Evolutionary conservation across 2,113 vertebrate genomes (phyloP).

Genomic region (Rissa tridactyla): DNA sequence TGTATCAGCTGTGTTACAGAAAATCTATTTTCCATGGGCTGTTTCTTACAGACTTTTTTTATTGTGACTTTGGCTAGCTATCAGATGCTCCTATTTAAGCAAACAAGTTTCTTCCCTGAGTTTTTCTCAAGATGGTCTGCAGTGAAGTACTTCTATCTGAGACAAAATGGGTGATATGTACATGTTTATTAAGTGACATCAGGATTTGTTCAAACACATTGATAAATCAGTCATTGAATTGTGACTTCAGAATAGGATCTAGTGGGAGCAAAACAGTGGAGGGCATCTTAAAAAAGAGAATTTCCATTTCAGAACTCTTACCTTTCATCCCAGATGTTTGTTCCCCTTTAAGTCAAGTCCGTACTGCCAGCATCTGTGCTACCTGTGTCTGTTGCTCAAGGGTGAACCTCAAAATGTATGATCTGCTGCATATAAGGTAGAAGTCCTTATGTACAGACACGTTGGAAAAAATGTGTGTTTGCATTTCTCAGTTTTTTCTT

Average conservation of each 20-base stretch:
- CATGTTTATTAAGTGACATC: not conserved
- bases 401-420: not conserved
- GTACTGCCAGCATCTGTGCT: not conserved
- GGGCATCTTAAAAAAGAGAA: not conserved
- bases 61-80: not conserved
- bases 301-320: not conserved
- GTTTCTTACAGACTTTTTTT: not conserved
- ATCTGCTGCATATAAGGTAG: not conserved
- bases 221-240: not conserved
- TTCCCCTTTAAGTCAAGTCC: not conserved
- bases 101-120: not conserved
- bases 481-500: not conserved
- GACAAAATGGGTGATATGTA: not conserved
- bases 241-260: not conserved
- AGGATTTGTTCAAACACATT: not conserved
- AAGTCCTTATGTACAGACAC: not conserved
- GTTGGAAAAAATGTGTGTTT: not conserved
- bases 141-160: not conserved
- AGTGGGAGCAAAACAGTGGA: not conserved
- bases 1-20: not conserved
- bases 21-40: not conserved
- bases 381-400: not conserved
- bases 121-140: not conserved
- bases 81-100: conserved; percentile 10
- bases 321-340: not conserved